Evolutionary conservation across 2,797 vertebrate genomes (phyloP).

Genomic region (Zenarchopterus dispar): DNA sequence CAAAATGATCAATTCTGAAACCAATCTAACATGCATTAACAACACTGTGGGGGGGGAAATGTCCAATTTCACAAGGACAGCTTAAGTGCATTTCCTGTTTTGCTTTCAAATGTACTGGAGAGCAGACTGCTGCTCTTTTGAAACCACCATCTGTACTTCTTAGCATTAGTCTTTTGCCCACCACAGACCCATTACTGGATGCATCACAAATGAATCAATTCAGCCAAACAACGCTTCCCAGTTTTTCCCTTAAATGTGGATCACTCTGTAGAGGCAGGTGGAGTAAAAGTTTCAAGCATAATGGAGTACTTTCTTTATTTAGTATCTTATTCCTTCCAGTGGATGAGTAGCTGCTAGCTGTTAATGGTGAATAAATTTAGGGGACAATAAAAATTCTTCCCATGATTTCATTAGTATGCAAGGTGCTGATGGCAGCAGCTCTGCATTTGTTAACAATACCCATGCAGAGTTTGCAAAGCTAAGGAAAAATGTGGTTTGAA

Average conservation of each 20-base stretch:
- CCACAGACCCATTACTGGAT: constrained; percentile 32
- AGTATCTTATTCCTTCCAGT: constrained; percentile 25
- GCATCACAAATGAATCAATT: constrained; percentile 39
- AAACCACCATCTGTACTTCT: constrained; percentile 2
- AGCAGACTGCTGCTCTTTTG: constrained; percentile 6
- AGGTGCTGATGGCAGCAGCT: constrained; percentile 68
- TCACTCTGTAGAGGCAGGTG: constrained; percentile 37
- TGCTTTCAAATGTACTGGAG: constrained; percentile 17
- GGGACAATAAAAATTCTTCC: constrained; percentile 50
- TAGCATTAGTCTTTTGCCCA: constrained; percentile 15
- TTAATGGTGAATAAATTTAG: constrained; percentile 62
- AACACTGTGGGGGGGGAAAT: neutral
- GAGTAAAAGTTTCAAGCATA: constrained; percentile 23
- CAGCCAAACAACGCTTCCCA: constrained; percentile 25
- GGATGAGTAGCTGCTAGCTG: constrained; percentile 41
- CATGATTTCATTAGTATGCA: constrained; percentile 65
- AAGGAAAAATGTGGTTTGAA: constrained; percentile 23
- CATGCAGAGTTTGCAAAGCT: constrained; percentile 38
- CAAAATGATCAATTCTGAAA: constrained; percentile 4
- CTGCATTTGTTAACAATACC: constrained; percentile 63
- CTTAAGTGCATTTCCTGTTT: constrained; percentile 22
- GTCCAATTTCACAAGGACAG: constrained; percentile 1
- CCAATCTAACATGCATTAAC: neutral
- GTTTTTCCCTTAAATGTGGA: constrained; percentile 25
- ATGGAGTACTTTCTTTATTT: constrained; percentile 26